Evolutionary conservation across 1,140 invertebrate species (phyloP).

Genomic region (Palaemon carinicauda): DNA sequence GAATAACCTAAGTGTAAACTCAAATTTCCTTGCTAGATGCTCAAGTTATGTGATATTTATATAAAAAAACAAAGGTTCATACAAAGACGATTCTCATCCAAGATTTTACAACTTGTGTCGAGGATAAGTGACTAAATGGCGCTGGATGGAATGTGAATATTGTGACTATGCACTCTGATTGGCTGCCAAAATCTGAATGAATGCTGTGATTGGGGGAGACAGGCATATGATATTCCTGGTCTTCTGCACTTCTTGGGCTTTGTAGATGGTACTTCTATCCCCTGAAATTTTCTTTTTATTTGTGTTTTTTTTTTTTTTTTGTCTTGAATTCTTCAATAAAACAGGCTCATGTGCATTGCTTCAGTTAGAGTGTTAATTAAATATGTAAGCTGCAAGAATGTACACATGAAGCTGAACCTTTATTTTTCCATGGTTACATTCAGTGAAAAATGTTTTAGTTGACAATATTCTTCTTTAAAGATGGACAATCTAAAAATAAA

Average conservation of each 20-base stretch:
- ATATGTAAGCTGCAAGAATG: too few relatives aligned
- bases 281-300: not conserved
- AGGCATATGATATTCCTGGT: not conserved
- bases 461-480: too few relatives aligned
- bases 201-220: constrained; percentile 26
- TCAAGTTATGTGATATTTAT: too few relatives aligned
- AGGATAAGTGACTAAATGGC: not conserved
- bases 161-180: constrained; percentile 17
- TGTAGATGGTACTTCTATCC: constrained; percentile 42
- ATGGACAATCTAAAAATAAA: too few relatives aligned
- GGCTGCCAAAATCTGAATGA: constrained; percentile 41
- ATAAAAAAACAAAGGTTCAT: too few relatives aligned
- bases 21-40: too few relatives aligned
- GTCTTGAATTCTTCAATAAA: not conserved
- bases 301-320: too few relatives aligned
- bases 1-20: too few relatives aligned
- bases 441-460: not conserved
- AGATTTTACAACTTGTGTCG: too few relatives aligned
- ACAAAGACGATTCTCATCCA: too few relatives aligned
- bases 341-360: not conserved
- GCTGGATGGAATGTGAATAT: not conserved
- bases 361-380: too few relatives aligned
- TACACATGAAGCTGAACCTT: too few relatives aligned
- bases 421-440: not conserved
- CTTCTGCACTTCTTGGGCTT: constrained; percentile 9